A percentile compares a stretch with the other conserved stretches of the same genome.
These are phyloP conservation scores for Mythimna impura DNA, from an alignment of 2,888 invertebrate species.

Conservation along the genomic window DNA sequence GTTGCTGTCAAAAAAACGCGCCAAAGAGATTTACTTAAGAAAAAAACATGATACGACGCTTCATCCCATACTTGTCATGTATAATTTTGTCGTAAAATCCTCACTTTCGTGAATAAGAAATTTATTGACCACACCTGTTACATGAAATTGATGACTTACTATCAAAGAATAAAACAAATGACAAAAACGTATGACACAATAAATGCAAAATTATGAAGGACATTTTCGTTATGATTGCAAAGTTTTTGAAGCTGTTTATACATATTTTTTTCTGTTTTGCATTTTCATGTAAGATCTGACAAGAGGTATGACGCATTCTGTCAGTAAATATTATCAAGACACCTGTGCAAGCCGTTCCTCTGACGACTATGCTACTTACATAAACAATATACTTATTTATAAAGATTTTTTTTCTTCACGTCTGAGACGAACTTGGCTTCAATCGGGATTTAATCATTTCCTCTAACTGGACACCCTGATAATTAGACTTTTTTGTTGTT, in stretches of 20 bases:
- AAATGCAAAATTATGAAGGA: background rate
- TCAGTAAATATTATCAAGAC: slow-evolving; percentile 18
- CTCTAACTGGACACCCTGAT: slow-evolving; percentile 75
- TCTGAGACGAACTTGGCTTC: slow-evolving; percentile 26
- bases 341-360: slow-evolving; percentile 32
- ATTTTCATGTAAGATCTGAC: background rate
- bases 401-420: slow-evolving; percentile 20
- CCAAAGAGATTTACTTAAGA: background rate
- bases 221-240: background rate
- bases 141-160: slow-evolving; percentile 1
- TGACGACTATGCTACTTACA: background rate
- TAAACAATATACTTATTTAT: slow-evolving; percentile 20
- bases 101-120: slow-evolving; percentile 15
- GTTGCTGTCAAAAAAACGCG: background rate
- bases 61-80: slow-evolving; percentile 3
- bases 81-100: slow-evolving; percentile 24
- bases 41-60: background rate
- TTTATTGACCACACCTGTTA: slow-evolving; percentile 1
- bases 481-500: slow-evolving; percentile 81
- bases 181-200: background rate
- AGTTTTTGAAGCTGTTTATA: background rate
- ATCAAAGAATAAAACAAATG: background rate
- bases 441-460: slow-evolving; percentile 71
- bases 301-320: slow-evolving; percentile 26
- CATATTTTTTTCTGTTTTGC: too few relatives aligned